Base-by-base conservation (phyloP, 2,113 vertebrate species). In the Reinhardtius hippoglossoides region DNA sequence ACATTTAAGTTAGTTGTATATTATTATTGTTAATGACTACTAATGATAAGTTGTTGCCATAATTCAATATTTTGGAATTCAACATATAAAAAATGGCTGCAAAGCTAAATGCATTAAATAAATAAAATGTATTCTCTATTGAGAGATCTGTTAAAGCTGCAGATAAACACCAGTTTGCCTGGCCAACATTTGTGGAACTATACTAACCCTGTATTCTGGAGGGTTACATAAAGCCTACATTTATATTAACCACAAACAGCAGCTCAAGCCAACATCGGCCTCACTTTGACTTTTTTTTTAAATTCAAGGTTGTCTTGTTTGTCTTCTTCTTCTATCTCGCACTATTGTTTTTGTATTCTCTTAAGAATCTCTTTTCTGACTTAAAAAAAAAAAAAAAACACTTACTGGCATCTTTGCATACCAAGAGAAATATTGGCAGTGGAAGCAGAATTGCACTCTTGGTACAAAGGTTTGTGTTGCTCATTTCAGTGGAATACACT, bases 221-320 rank as follows among this genome's bases (percentile, higher is more conserved):
- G 56, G 21, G n/a, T 35, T 48, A 18, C 57, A 59, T 44, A 20
- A 24, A 44, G 13, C 61, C 68, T 72, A 16, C 48, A 48, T 76
- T 77, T 56, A 68, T 21, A 75, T 50, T 50, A 56, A 79, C 72
- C 80, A 73, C 80, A 70, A 18, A 57, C 55, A 18, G 64, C 48
- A 62, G 60, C 24, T 24, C 20, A 0, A n/a, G 74, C 66, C 67
- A 68, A 57, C 78, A 68, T 68, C 62, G 42, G 35, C 62, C 55
- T 79, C 42, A 74, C 37, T 74, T 44, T 60, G 56, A 64, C 68
- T 42, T 40, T 14, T 52, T 50, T 42, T 7, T 1, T 54, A 48
- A 7, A 56, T 52, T 59, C 8, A 20, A 68, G n/a, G 58, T 59
- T 8, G 4, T 65, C 65, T 26, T 4, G 20, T 31, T 67, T 46